A percentile compares a stretch with the other conserved stretches of the same genome.
Conservation (phyloP, 2,113 vertebrate species). For the Toxotes chatareus region DNA sequence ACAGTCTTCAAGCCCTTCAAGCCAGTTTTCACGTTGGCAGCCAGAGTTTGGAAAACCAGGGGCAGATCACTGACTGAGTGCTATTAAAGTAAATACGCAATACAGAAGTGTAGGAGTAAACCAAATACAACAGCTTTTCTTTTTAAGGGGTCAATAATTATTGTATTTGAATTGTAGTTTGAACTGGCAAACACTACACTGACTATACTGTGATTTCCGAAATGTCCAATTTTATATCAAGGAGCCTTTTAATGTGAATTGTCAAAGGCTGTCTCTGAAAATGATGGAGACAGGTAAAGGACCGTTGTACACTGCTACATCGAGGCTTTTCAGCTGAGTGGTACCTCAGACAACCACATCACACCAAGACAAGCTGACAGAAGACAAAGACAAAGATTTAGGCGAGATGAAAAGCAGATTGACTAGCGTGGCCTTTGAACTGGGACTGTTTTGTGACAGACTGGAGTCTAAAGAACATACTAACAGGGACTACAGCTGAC, state of each 20-base stretch:
- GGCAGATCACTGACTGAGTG: background rate
- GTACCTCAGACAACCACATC: background rate
- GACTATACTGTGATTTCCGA: background rate
- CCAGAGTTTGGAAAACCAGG: constrained; percentile 8
- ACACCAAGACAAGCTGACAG: background rate
- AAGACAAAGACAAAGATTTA: background rate
- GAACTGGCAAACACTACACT: background rate
- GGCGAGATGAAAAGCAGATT: too few relatives aligned
- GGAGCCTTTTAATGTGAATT: background rate
- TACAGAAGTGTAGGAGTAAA: background rate
- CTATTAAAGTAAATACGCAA: background rate
- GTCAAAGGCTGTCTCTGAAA: background rate
- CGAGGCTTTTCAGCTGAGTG: background rate
- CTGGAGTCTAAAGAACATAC: background rate
- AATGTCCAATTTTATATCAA: background rate
- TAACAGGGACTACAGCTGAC: background rate
- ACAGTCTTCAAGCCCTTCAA: constrained; percentile 13
- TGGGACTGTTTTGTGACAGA: background rate
- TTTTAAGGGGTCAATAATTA: background rate
- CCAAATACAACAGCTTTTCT: background rate
- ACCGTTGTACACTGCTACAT: background rate
- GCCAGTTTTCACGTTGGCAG: constrained; percentile 7
- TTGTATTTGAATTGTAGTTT: background rate
- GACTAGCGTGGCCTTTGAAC: too few relatives aligned
- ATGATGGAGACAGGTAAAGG: background rate